Evolutionary conservation across 1,140 invertebrate genomes (phyloP).

Genomic region (Sitobion miscanthi): DNA sequence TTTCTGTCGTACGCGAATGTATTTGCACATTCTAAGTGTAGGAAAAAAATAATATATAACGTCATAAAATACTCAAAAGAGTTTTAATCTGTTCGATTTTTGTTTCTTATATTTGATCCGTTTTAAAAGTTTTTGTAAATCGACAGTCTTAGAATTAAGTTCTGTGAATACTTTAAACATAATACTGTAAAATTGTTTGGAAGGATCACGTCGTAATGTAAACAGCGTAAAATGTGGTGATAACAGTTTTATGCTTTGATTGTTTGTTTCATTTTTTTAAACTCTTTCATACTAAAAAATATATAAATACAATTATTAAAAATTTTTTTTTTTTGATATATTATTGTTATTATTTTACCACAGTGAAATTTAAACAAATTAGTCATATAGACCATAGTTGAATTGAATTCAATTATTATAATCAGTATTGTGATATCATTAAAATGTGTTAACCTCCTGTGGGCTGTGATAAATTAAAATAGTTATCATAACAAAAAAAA

Average conservation of each 20-base stretch:
- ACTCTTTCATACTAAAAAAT: background rate
- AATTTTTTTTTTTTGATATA: background rate
- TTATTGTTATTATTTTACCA: background rate
- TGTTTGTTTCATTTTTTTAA: background rate
- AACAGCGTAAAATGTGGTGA: background rate
- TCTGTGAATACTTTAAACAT: background rate
- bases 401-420: background rate
- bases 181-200: background rate
- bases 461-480: too few species aligned
- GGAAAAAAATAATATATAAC: background rate
- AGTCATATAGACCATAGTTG: background rate
- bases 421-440: too few species aligned
- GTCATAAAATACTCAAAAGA: background rate
- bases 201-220: background rate
- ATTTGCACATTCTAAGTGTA: too few species aligned
- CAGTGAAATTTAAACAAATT: background rate
- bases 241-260: background rate
- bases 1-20: background rate
- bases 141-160: background rate
- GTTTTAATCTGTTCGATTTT: background rate
- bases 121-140: background rate
- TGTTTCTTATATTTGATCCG: background rate
- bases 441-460: too few species aligned
- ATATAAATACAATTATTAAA: background rate
- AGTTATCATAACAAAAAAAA: too few species aligned